Evolutionary conservation across 2,797 vertebrate species (phyloP).

Genomic region (Apogon talboti): DNA sequence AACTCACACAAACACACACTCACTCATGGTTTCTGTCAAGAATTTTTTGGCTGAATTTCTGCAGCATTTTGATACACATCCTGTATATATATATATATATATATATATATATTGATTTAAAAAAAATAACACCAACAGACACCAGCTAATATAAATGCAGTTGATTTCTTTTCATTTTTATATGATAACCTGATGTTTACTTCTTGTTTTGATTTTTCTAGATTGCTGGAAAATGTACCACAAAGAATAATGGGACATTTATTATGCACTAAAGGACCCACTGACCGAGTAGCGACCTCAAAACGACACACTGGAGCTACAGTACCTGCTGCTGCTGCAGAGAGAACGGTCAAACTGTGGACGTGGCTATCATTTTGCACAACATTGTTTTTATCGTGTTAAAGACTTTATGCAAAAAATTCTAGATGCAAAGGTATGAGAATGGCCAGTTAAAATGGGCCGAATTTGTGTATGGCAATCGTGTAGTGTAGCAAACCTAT

Average conservation of each 20-base stretch:
- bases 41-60: not conserved
- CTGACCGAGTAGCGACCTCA: constrained; percentile 62
- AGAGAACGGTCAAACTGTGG: constrained; percentile 76
- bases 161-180: constrained; percentile 8
- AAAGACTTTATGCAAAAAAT: constrained; percentile 85
- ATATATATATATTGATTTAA: not conserved
- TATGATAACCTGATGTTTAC: not conserved
- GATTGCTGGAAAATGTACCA: constrained; percentile 54
- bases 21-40: not conserved
- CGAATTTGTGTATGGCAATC: constrained; percentile 81
- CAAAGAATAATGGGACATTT: constrained; percentile 69
- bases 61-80: not conserved
- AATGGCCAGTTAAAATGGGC: constrained; percentile 61
- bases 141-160: not conserved
- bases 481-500: constrained; percentile 76
- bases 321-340: constrained; percentile 67
- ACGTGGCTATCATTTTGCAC: constrained; percentile 87
- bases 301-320: constrained; percentile 63
- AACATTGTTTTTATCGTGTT: constrained; percentile 81
- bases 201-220: constrained; percentile 23
- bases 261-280: constrained; percentile 84
- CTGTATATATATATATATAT: too few relatives aligned
- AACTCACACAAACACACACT: not conserved
- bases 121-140: too few relatives aligned
- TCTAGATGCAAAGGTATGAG: constrained; percentile 74